These are phyloP conservation scores for Nautilus pompilius DNA, from an alignment of 1,140 invertebrate genomes.

Conservation along the genomic window DNA sequence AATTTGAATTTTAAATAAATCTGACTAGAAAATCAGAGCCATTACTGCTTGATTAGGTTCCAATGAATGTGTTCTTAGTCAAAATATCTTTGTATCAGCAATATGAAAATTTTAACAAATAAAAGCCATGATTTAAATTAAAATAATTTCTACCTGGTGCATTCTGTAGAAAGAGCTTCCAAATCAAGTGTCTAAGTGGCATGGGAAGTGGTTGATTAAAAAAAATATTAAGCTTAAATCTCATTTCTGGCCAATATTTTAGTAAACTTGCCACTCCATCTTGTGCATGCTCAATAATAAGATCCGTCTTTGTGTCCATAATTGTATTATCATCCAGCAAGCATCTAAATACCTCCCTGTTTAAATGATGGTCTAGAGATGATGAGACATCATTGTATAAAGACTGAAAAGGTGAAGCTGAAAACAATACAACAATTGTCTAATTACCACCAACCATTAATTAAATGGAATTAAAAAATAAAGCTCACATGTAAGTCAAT, in stretches of 20 bases:
- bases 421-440: too few relatives aligned
- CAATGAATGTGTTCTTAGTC: too few relatives aligned
- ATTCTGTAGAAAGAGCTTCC: constrained; percentile 47
- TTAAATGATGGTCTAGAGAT: constrained; percentile 46
- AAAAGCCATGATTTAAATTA: too few relatives aligned
- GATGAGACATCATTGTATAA: constrained; percentile 43
- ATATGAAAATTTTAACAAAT: too few relatives aligned
- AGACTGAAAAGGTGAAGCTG: too few relatives aligned
- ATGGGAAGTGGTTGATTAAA: constrained; percentile 44
- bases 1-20: too few relatives aligned
- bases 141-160: constrained; percentile 28
- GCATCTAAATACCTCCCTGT: constrained; percentile 46
- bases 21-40: too few relatives aligned
- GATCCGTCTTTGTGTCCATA: constrained; percentile 45
- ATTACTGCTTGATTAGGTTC: too few relatives aligned
- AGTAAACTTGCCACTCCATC: constrained; percentile 41
- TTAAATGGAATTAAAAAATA: too few relatives aligned
- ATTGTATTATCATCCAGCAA: constrained; percentile 45
- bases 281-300: constrained; percentile 38
- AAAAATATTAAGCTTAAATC: constrained; percentile 41
- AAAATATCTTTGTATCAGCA: too few relatives aligned
- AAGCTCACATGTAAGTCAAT: too few relatives aligned
- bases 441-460: too few relatives aligned
- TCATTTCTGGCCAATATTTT: constrained; percentile 52
- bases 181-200: constrained; percentile 39